These are phyloP conservation scores for Hydrozoanthus gracilis DNA, from an alignment of 92 coral and sea anemone species.

Conservation along the genomic window DNA sequence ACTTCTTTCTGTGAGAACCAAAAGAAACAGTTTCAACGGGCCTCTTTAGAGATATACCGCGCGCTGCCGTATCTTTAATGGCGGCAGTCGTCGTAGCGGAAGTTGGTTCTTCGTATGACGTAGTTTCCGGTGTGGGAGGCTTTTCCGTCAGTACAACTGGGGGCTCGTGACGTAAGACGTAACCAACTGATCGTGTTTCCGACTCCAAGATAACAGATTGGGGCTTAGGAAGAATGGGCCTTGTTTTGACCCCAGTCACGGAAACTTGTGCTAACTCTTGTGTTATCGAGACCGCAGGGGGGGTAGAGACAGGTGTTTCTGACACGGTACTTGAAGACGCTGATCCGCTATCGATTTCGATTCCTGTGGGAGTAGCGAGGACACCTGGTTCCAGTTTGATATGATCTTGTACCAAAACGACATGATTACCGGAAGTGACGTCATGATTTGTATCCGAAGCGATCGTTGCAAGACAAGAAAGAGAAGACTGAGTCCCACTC, in stretches of 20 bases:
- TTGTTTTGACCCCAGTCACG: constrained; percentile 22
- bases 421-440: not conserved
- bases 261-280: constrained; percentile 38
- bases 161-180: constrained; percentile 40
- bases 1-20: constrained; percentile 54
- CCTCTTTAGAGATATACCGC: not conserved
- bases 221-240: constrained; percentile 41
- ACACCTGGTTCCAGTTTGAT: constrained; percentile 34
- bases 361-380: not conserved
- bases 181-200: constrained; percentile 35
- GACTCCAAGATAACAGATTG: constrained; percentile 10
- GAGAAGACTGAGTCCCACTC: constrained; percentile 12
- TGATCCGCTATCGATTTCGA: constrained; percentile 22
- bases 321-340: not conserved
- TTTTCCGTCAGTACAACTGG: constrained; percentile 41
- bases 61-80: not conserved
- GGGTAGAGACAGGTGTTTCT: not conserved
- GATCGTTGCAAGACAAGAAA: not conserved
- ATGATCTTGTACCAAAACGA: constrained; percentile 19
- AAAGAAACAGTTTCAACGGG: not conserved
- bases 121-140: constrained; percentile 7
- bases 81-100: not conserved
- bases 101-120: not conserved
- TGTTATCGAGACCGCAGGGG: not conserved
- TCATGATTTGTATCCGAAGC: constrained; percentile 20